Conservation (phyloP, 1,140 invertebrate genomes). For the Macrobrachium nipponense region DNA sequence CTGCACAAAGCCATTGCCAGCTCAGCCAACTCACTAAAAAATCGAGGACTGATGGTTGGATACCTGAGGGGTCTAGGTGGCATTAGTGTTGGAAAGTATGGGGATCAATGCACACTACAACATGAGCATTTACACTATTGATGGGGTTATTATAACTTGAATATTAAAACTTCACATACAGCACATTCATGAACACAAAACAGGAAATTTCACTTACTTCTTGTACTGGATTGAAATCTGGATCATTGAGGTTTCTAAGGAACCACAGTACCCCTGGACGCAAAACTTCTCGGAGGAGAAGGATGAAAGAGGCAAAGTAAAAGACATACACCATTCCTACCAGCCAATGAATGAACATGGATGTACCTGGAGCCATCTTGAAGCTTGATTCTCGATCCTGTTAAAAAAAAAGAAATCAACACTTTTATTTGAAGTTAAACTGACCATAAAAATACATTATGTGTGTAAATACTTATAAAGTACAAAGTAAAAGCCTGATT, state of each 20-base stretch:
- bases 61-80: too few species aligned
- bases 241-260: slow-evolving; percentile 96
- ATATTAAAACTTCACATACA: too few species aligned
- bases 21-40: too few species aligned
- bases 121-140: too few species aligned
- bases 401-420: background rate
- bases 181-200: background rate
- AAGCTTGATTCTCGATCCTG: slow-evolving; percentile 85
- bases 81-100: too few species aligned
- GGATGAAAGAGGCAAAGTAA: slow-evolving; percentile 98
- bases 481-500: background rate
- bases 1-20: too few species aligned
- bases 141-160: too few species aligned
- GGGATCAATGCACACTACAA: too few species aligned
- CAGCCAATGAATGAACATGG: slow-evolving; percentile 98
- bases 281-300: slow-evolving; percentile 91
- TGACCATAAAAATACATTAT: background rate
- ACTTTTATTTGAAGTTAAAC: background rate
- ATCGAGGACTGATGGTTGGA: too few species aligned
- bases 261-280: slow-evolving; percentile 98
- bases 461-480: background rate
- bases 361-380: slow-evolving; percentile 89
- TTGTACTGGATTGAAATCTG: slow-evolving; percentile 98
- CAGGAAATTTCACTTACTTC: slow-evolving; percentile 70
- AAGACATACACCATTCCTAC: slow-evolving; percentile 99